These are phyloP conservation scores for Parascotia fuliginaria DNA, from an alignment of 2,888 invertebrate genomes.

Conservation along the genomic window DNA sequence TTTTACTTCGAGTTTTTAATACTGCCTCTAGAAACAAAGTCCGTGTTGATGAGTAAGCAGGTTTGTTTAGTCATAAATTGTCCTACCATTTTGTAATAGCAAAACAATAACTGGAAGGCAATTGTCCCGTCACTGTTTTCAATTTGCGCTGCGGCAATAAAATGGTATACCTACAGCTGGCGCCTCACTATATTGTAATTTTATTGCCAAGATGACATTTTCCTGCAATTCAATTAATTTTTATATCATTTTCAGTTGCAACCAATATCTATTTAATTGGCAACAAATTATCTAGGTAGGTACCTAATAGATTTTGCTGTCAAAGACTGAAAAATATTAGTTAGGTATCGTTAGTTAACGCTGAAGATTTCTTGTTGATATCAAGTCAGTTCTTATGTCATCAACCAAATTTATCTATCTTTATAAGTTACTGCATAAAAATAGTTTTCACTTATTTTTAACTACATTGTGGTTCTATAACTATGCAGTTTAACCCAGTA, in stretches of 20 bases:
- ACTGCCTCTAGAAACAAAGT: too few relatives aligned
- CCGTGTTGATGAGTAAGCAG: too few relatives aligned
- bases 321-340: too few relatives aligned
- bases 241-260: slow-evolving; percentile 53
- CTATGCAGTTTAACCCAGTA: not conserved
- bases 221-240: slow-evolving; percentile 75
- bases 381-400: too few relatives aligned
- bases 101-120: slow-evolving; percentile 73
- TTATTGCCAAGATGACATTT: slow-evolving; percentile 73
- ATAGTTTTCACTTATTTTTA: not conserved
- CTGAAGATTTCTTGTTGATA: too few relatives aligned
- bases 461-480: not conserved
- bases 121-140: slow-evolving; percentile 70
- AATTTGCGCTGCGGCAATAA: slow-evolving; percentile 78
- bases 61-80: slow-evolving; percentile 41
- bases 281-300: slow-evolving; percentile 2
- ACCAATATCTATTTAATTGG: slow-evolving; percentile 27
- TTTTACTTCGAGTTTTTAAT: too few relatives aligned
- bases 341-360: too few relatives aligned
- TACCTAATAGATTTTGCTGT: too few relatives aligned
- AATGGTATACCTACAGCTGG: slow-evolving; percentile 72
- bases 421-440: too few relatives aligned
- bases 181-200: slow-evolving; percentile 76
- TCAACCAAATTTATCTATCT: too few relatives aligned
- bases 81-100: slow-evolving; percentile 66